Conservation (phyloP, 1,140 invertebrate genomes). For the Drosophila orena region DNA sequence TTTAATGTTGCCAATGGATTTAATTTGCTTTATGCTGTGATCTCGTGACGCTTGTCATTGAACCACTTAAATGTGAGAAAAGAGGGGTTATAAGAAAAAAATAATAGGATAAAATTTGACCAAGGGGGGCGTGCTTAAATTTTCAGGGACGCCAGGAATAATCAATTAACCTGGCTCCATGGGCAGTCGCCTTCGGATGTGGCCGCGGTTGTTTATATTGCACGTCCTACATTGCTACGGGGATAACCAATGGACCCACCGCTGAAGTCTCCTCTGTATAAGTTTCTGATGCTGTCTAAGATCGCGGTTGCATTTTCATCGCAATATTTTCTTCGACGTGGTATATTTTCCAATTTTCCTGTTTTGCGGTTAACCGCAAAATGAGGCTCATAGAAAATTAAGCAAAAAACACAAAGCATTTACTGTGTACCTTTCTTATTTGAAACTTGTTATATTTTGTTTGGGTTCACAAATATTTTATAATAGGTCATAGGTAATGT, state of each 20-base stretch:
- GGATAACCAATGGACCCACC: slow-evolving; percentile 42
- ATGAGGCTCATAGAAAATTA: slow-evolving; percentile 2
- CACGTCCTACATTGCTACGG: slow-evolving; percentile 4
- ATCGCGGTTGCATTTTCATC: slow-evolving; percentile 50
- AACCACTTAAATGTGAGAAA: slow-evolving; percentile 5
- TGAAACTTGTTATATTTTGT: not conserved
- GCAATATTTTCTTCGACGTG: slow-evolving; percentile 10
- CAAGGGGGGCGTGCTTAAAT: slow-evolving; percentile 11
- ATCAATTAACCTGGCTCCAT: slow-evolving; percentile 78
- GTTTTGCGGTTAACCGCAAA: slow-evolving; percentile 27
- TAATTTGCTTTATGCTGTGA: slow-evolving; percentile 75
- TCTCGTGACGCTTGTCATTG: slow-evolving; percentile 78
- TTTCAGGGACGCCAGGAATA: slow-evolving; percentile 51
- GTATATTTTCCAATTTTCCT: slow-evolving; percentile 36
- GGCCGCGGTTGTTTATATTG: not conserved
- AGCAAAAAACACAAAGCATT: not conserved
- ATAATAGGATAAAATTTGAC: not conserved
- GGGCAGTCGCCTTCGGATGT: slow-evolving; percentile 31
- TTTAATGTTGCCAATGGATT: slow-evolving; percentile 39
- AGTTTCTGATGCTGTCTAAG: slow-evolving; percentile 29
- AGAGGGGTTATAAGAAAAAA: not conserved
- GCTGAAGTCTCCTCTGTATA: slow-evolving; percentile 16
- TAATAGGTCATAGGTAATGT: no score
- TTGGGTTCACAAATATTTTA: not conserved
- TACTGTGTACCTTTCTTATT: not conserved